Evolutionary conservation across 2,888 invertebrate genomes (phyloP).

Genomic region (Ferdinandea cuprea): DNA sequence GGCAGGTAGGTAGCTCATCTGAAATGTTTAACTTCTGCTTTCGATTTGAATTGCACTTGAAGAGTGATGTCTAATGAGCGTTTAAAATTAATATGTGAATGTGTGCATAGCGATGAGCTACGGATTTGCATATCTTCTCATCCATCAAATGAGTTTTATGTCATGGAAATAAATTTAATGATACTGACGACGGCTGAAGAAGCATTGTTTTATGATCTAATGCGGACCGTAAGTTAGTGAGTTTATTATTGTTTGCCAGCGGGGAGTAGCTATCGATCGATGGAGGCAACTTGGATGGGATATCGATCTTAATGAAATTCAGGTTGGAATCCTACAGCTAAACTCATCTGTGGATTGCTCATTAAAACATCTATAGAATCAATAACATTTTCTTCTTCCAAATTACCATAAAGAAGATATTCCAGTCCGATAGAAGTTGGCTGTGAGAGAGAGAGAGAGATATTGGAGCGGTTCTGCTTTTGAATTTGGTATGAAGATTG

Average conservation of each 20-base stretch:
- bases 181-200: neutral
- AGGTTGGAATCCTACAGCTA: too few species aligned
- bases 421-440: too few species aligned
- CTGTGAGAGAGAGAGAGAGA: too few species aligned
- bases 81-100: neutral
- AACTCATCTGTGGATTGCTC: too few species aligned
- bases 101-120: neutral
- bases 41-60: slow-evolving; percentile 47
- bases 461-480: too few species aligned
- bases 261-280: neutral
- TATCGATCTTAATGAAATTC: too few species aligned
- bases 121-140: slow-evolving; percentile 34
- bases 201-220: slow-evolving; percentile 4
- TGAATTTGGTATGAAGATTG: too few species aligned
- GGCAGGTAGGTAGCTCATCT: too few species aligned
- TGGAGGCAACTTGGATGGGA: too few species aligned
- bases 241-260: neutral
- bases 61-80: slow-evolving; percentile 49
- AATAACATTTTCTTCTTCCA: too few species aligned
- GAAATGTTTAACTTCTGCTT: slow-evolving; percentile 4
- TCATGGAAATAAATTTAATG: slow-evolving; percentile 6
- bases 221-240: neutral
- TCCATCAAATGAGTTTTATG: slow-evolving; percentile 29
- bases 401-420: too few species aligned
- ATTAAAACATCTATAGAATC: too few species aligned